Conservation (phyloP, 2,888 invertebrate species). For the Hypsopygia costalis region DNA sequence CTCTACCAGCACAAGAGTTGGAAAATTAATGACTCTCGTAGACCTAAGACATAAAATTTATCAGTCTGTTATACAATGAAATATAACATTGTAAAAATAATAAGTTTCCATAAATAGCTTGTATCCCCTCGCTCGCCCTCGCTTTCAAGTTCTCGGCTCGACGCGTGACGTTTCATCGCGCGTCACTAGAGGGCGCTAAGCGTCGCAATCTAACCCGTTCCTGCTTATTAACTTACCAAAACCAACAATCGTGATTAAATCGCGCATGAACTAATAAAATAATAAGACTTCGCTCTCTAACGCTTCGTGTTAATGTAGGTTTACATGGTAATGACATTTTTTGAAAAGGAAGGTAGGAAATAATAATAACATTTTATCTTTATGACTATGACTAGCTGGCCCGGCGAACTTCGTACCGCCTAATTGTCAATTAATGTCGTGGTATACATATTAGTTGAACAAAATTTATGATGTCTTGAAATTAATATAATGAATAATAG, state of each 20-base stretch:
- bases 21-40: too few species aligned
- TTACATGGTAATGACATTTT: constrained; percentile 41
- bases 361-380: too few species aligned
- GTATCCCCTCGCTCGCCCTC: neutral
- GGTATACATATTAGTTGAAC: too few species aligned
- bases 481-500: too few species aligned
- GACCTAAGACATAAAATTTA: too few species aligned
- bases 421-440: too few species aligned
- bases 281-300: constrained; percentile 68
- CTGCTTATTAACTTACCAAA: constrained; percentile 75
- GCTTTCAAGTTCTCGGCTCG: constrained; percentile 6
- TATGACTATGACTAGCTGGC: too few species aligned
- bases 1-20: too few species aligned
- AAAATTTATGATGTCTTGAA: too few species aligned
- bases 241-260: constrained; percentile 80
- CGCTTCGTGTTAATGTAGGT: constrained; percentile 34
- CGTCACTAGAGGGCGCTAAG: constrained; percentile 19
- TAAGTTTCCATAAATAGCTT: too few species aligned
- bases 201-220: constrained; percentile 43
- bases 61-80: constrained; percentile 2
- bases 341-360: too few species aligned
- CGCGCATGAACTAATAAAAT: constrained; percentile 79
- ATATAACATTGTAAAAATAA: constrained; percentile 2
- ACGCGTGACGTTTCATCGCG: neutral
- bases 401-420: too few species aligned